phyloP scores from a whole-genome alignment of 2,113 vertebrate genomes.

The Uropsilus gracilis region DNA sequence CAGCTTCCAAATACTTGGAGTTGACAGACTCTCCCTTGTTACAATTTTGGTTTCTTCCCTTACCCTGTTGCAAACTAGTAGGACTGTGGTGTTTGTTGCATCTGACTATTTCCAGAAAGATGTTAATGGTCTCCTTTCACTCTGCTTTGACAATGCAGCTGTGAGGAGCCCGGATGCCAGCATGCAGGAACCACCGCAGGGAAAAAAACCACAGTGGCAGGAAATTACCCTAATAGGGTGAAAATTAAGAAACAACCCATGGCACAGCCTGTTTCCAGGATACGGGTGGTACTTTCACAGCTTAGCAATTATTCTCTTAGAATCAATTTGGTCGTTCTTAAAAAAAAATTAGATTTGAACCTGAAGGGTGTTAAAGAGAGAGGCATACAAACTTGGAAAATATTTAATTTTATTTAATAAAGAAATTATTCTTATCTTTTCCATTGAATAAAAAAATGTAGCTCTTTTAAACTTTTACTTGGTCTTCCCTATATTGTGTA shows the following conservation, averaged over 20 bases:
- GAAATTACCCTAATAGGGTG: slow-evolving; percentile 89
- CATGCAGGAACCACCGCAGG: slow-evolving; percentile 67
- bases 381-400: slow-evolving; percentile 81
- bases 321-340: slow-evolving; percentile 84
- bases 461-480: slow-evolving; percentile 58
- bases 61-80: background rate
- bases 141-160: slow-evolving; percentile 51
- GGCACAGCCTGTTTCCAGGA: slow-evolving; percentile 84
- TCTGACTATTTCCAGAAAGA: slow-evolving; percentile 43
- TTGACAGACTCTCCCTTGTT: background rate
- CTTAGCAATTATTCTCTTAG: slow-evolving; percentile 87
- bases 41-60: background rate
- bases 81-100: slow-evolving; percentile 4
- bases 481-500: slow-evolving; percentile 75
- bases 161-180: slow-evolving; percentile 52
- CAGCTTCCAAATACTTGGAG: background rate
- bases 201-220: slow-evolving; percentile 80
- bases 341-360: slow-evolving; percentile 63
- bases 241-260: slow-evolving; percentile 87
- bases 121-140: slow-evolving; percentile 51
- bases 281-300: slow-evolving; percentile 79
- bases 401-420: slow-evolving; percentile 83
- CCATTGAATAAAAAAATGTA: slow-evolving; percentile 65
- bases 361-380: slow-evolving; percentile 77
- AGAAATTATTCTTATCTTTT: slow-evolving; percentile 76